Base-by-base conservation (phyloP, 2,113 vertebrate species). In the Casuarius casuarius region DNA sequence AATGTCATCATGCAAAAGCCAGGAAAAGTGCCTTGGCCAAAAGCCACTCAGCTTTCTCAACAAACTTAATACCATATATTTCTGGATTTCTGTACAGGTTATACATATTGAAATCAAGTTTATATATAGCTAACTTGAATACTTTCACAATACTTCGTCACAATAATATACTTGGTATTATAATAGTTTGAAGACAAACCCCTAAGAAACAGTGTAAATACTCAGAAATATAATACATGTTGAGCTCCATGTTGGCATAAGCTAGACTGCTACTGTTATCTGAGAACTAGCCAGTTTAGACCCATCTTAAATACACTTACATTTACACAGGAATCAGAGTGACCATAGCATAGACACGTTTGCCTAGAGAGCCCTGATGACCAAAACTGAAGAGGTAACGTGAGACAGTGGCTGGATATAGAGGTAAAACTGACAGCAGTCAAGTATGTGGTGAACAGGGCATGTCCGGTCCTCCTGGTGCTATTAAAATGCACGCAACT, bases 131-230 rank as follows among this genome's bases (percentile, higher is more conserved):
- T 89, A 87, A 74, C 40, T 8, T 21, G 20, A 77, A 89, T 67
- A 35, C 21, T 42, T 3, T 26, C 5, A 23, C 26, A 40, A 56
- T 56, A 56, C 49, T 46, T 46, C 29, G 61, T 58, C 8, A 18
- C 35, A 70, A 26, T 6, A 48, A 1, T 35, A 18, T 0, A 0
- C 2, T 54, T 54, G 17, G 12, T 73, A 70, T 17, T 1, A 2
- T 12, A 49, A 31, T 9, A 83, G 4, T 51, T 29, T 58, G 16
- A 89, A 84, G 29, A 59, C 19, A 84, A 91, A 48, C 3, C 4
- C 10, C 29, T 44, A 49, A 7, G 70, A 94, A 91, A 49, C 1
- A 56, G 29, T 56, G 14, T 56, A 56, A 56, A 56, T 46, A 46
- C 44, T 46, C 13, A 4, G 9, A 52, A 87, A 46, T 17, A 20